Conservation (phyloP, 2,888 invertebrate genomes). For the Gnatocerus cornutus region DNA sequence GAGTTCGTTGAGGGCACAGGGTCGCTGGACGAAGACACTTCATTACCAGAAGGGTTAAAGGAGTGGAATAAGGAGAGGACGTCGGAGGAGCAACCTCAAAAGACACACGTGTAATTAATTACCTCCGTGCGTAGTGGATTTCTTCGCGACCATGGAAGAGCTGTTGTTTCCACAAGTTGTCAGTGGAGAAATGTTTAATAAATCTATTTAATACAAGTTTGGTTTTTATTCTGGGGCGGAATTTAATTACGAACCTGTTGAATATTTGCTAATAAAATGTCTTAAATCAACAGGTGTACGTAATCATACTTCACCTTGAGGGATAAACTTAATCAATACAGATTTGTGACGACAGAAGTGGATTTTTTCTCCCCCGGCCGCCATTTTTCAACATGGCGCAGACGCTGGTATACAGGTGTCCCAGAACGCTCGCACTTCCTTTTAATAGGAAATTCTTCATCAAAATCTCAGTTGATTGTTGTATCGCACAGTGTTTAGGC, state of each 20-base stretch:
- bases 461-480: too few species aligned
- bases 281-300: constrained; percentile 35
- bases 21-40: constrained; percentile 96
- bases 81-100: constrained; percentile 17
- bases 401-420: too few species aligned
- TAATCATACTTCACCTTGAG: constrained; percentile 20
- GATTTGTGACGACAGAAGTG: neutral
- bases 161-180: constrained; percentile 15
- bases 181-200: constrained; percentile 17
- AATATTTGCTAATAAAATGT: constrained; percentile 30
- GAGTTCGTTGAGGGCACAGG: constrained; percentile 99
- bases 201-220: constrained; percentile 21
- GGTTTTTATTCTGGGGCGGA: constrained; percentile 2
- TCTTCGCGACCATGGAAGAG: constrained; percentile 11
- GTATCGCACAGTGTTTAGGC: too few species aligned
- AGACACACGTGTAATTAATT: constrained; percentile 2
- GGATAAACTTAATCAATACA: constrained; percentile 23
- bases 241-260: constrained; percentile 27
- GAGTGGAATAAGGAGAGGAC: constrained; percentile 89
- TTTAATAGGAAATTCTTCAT: too few species aligned
- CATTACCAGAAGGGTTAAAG: constrained; percentile 94
- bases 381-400: neutral
- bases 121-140: constrained; percentile 20
- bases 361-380: neutral
- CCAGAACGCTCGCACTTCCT: too few species aligned